A percentile compares a stretch with the other conserved stretches of the same genome.
These are phyloP conservation scores for Pogonocherus hispidulus DNA, from an alignment of 2,888 invertebrate species.

Conservation along the genomic window DNA sequence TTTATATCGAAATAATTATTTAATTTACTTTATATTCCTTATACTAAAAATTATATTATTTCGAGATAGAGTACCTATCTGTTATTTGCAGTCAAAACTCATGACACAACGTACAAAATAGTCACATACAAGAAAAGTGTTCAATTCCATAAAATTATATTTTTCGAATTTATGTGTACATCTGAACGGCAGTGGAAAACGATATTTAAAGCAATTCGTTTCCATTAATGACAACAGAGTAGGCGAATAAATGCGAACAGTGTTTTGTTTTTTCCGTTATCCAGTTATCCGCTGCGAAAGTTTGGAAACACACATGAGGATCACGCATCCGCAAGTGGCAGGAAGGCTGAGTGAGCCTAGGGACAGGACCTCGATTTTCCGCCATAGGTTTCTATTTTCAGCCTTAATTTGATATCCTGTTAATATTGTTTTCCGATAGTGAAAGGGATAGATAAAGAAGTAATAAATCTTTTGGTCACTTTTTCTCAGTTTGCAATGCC, in stretches of 20 bases:
- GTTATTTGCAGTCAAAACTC: too few relatives aligned
- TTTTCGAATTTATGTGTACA: too few relatives aligned
- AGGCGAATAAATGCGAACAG: conserved; percentile 40
- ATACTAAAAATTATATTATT: too few relatives aligned
- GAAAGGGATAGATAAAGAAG: background rate
- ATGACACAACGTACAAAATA: too few relatives aligned
- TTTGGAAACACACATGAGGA: conserved; percentile 49
- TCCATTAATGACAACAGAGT: background rate
- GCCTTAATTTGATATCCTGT: background rate
- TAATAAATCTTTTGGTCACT: too few relatives aligned
- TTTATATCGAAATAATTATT: too few relatives aligned
- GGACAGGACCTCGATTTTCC: conserved; percentile 19
- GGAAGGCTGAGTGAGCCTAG: conserved; percentile 10
- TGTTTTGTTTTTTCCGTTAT: conserved; percentile 43
- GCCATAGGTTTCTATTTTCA: conserved; percentile 27
- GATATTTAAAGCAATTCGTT: background rate
- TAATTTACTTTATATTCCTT: too few relatives aligned
- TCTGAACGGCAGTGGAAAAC: too few relatives aligned
- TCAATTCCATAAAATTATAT: too few relatives aligned
- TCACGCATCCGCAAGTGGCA: conserved; percentile 47
- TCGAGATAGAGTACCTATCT: too few relatives aligned
- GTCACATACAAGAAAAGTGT: too few relatives aligned
- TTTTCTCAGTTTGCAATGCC: too few relatives aligned
- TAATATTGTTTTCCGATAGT: background rate
- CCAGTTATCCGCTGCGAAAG: conserved; percentile 44